Evolutionary conservation across 2,113 vertebrate species (phyloP), one percentile per base, ranked within the genome.

Genomic region (Gymnarchus niloticus): DNA sequence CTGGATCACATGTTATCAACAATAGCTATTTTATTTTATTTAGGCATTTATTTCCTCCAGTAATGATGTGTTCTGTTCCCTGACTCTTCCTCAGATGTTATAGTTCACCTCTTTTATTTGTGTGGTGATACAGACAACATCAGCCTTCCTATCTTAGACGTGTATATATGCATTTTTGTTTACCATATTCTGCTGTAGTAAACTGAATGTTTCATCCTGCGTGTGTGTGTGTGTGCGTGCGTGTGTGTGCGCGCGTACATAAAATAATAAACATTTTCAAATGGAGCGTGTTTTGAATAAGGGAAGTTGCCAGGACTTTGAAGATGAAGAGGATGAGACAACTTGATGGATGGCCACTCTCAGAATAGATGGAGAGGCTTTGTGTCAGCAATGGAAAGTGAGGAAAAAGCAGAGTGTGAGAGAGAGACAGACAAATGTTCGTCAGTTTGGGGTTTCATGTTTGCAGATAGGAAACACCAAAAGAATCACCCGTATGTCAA

Each of bases 331-430:
- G 49, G 78, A 81, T 37, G 52, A 33, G 77, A 82, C 57, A 56
- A 48, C 23, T 37, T 86, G 85, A 86, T 76, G 80, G 80, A 86
- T 86, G 51, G 85, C 56, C 56, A 48, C 85, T 69, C 76, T 83
- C 59, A 21, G 19, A 69, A 10, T 56, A 86, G 85, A 83, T 54
- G 49, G 28, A 83, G 80, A 61, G 81, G 33, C 56, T 17, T 25
- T 3, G 23, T 46, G 57, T 82, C 17, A 19, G 52, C 23, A 17
- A 6, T 17, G 44, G 59, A 23, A 8, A 41, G 52, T 7, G 56
- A 83, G 61, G 6, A 0, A 23, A 54, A 46, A 37, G n/a, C n/a
- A n/a, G n/a, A n/a, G n/a, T n/a, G n/a, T n/a, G n/a, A 23, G 54
- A 83, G 54, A 25, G 23, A 19, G 14, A 25, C 23, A 9, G 80